phyloP scores from a whole-genome alignment of 1,140 invertebrate species.

The Drosophila gunungcola region DNA sequence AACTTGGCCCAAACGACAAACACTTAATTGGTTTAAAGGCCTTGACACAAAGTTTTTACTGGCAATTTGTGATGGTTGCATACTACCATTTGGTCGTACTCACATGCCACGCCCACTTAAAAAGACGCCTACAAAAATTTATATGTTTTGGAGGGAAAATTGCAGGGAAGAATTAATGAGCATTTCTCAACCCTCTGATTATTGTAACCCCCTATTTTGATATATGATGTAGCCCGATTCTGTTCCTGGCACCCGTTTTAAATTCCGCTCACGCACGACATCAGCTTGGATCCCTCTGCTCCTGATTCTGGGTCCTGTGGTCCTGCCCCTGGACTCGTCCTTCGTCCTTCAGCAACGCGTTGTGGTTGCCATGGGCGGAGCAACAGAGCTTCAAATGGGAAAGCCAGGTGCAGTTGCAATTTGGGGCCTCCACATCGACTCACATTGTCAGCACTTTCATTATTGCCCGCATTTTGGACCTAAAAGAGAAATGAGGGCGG shows the following conservation, averaged over 20 bases:
- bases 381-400: background rate
- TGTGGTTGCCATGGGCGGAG: constrained; percentile 27
- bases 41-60: constrained; percentile 28
- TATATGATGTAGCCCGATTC: constrained; percentile 45
- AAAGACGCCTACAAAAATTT: constrained; percentile 10
- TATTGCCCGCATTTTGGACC: constrained; percentile 58
- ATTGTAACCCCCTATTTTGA: constrained; percentile 21
- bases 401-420: constrained; percentile 49
- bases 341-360: constrained; percentile 23
- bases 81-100: background rate
- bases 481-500: background rate
- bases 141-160: constrained; percentile 38
- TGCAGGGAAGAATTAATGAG: constrained; percentile 52
- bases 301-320: constrained; percentile 11
- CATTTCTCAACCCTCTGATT: constrained; percentile 7
- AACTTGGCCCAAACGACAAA: constrained; percentile 35
- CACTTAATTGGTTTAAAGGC: constrained; percentile 31
- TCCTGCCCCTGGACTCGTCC: constrained; percentile 11
- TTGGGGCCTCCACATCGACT: constrained; percentile 38
- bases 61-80: constrained; percentile 7
- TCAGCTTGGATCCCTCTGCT: constrained; percentile 14
- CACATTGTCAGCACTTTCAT: constrained; percentile 73
- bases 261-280: constrained; percentile 63
- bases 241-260: constrained; percentile 61
- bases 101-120: constrained; percentile 4